A percentile compares a stretch with the other conserved stretches of the same genome.
Evolutionary conservation across 2,797 vertebrate species (phyloP).

Genomic region (Borostomias antarcticus): DNA sequence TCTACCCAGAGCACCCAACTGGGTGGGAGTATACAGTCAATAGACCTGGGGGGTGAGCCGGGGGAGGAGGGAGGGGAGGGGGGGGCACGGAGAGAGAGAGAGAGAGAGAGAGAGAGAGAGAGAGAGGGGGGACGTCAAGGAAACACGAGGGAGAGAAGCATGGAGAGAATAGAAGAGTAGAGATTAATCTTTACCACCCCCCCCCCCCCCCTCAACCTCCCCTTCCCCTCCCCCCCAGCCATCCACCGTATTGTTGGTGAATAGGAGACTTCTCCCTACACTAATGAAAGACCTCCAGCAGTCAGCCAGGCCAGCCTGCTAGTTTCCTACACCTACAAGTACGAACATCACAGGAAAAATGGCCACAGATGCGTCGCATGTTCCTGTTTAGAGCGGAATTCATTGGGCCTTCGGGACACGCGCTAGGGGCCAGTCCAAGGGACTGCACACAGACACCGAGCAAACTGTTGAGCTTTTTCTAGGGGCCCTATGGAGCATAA

Average conservation of each 20-base stretch:
- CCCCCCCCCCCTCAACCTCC: slow-evolving; percentile 43
- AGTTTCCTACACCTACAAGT: slow-evolving; percentile 66
- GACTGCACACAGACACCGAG: not conserved
- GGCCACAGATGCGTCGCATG: slow-evolving; percentile 70
- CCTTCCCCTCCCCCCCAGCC: slow-evolving; percentile 60
- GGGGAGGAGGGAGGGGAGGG: slow-evolving; percentile 46
- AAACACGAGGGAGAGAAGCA: slow-evolving; percentile 58
- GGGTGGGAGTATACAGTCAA: slow-evolving; percentile 75
- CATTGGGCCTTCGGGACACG: not conserved
- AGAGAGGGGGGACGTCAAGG: slow-evolving; percentile 49
- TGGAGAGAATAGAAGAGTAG: slow-evolving; percentile 65
- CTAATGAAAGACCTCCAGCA: slow-evolving; percentile 77
- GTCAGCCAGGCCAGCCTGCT: slow-evolving; percentile 69
- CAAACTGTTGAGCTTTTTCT: not conserved
- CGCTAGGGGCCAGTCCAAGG: not conserved
- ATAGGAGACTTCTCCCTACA: slow-evolving; percentile 65
- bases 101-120: slow-evolving; percentile 54
- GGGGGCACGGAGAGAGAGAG: slow-evolving; percentile 56
- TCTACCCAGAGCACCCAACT: slow-evolving; percentile 64
- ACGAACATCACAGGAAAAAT: slow-evolving; percentile 68
- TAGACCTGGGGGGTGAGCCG: slow-evolving; percentile 51
- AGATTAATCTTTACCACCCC: slow-evolving; percentile 81
- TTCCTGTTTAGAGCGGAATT: slow-evolving; percentile 65
- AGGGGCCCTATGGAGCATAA: too few relatives aligned
- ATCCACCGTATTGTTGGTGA: slow-evolving; percentile 79